Evolutionary conservation across 2,888 invertebrate species (phyloP).

Genomic region (Spatulosminthurus flaviceps): DNA sequence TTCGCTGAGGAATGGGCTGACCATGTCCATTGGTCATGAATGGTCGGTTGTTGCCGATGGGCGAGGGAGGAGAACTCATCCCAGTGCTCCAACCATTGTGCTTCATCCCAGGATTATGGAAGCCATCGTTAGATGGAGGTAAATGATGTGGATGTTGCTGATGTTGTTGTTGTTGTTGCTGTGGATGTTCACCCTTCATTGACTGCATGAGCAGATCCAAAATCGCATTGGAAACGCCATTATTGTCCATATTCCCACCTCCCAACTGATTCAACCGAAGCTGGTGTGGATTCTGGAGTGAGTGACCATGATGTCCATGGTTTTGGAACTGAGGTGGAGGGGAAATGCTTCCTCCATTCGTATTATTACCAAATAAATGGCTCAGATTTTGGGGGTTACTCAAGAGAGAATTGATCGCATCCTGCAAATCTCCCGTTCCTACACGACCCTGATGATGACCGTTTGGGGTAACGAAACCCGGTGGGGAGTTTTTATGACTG

Average conservation of each 20-base stretch:
- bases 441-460: constrained; percentile 52
- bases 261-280: constrained; percentile 47
- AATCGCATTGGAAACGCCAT: constrained; percentile 60
- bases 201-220: constrained; percentile 63
- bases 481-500: constrained; percentile 52
- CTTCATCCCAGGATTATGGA: constrained; percentile 49
- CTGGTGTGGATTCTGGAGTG: constrained; percentile 54
- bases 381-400: constrained; percentile 66
- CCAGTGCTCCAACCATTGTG: constrained; percentile 61
- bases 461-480: constrained; percentile 59
- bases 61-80: constrained; percentile 62
- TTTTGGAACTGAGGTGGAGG: constrained; percentile 52
- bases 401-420: constrained; percentile 65
- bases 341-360: constrained; percentile 50
- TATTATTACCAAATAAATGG: constrained; percentile 64
- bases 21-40: constrained; percentile 55
- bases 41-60: constrained; percentile 62
- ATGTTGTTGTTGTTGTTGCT: constrained; percentile 36
- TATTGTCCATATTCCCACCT: constrained; percentile 30
- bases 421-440: constrained; percentile 65
- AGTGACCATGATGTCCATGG: constrained; percentile 39
- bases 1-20: constrained; percentile 57
- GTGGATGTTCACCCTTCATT: constrained; percentile 59
- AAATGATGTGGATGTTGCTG: constrained; percentile 44
- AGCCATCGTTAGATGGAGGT: constrained; percentile 42